Base-by-base conservation (phyloP, 1,140 invertebrate species). In the Drosophila bocki region DNA sequence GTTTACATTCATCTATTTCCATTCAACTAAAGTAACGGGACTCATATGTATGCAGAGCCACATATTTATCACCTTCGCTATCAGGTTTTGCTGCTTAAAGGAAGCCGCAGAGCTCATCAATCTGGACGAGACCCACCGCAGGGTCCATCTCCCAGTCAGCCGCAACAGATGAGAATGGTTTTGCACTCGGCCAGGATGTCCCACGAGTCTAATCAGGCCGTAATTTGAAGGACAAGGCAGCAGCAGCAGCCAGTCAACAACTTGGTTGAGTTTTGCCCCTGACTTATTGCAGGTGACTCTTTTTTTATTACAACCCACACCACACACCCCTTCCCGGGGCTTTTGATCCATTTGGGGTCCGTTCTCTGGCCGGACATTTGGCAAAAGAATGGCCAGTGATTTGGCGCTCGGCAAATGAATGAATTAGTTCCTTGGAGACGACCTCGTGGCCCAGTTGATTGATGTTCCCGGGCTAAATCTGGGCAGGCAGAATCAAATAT, bases 351-450 rank as follows among this genome's bases (percentile, higher is more conserved):
- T 72, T 74, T 72, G 54, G 70, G 69, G 22, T 68, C 32, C 32
- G 75, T 63, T 50, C 75, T 69, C 54, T 60, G 22, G 63, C 70
- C 65, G 84, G 83, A 82, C 83, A 87, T 87, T 83, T 80, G 45
- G 45, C 51, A 88, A 88, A 87, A 80, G 80, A 90, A 88, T 90
- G 80, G 65, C 62, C 69, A 81, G 84, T 80, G 78, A 88, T 88
- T 88, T 87, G 50, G 67, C 17, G 58, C 39, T 44, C 41, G 75
- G 63, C 59, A 82, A 86, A 88, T 90, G 78, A 90, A 88, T 90
- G 84, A 88, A 87, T 87, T 88, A 88, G 84, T 84, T 88, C 84
- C 81, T 81, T 72, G 56, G 84, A 88, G 84, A 84, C 57, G 76
- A 60, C 44, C 22, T 74, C 22, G 26, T 50, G 26, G 26, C 44